A percentile compares a stretch with the other conserved stretches of the same genome.
Evolutionary conservation across 2,888 invertebrate species (phyloP).

Genomic region (Meiosimyza decipiens): DNA sequence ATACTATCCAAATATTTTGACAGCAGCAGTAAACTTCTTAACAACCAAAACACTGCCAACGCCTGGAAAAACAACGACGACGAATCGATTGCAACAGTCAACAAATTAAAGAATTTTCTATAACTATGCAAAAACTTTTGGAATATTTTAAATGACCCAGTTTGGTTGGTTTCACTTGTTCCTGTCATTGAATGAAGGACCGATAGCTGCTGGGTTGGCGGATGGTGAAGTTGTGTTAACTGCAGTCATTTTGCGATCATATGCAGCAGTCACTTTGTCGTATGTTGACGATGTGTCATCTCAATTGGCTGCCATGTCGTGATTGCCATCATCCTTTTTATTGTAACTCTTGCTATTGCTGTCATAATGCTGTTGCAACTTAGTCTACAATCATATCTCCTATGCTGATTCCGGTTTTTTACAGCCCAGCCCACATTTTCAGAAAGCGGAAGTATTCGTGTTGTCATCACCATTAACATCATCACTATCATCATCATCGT

Average conservation of each 20-base stretch:
- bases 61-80: too few species aligned
- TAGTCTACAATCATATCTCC: too few species aligned
- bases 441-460: too few species aligned
- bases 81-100: too few species aligned
- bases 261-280: too few species aligned
- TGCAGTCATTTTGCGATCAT: too few species aligned
- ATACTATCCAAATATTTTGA: conserved; percentile 5
- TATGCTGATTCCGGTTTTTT: too few species aligned
- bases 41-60: not conserved
- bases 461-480: too few species aligned
- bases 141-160: conserved; percentile 8
- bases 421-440: too few species aligned
- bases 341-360: too few species aligned
- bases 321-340: conserved; percentile 3
- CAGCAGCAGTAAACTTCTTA: conserved; percentile 7
- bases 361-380: too few species aligned
- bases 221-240: too few species aligned
- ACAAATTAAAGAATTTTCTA: not conserved
- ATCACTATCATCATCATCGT: not conserved
- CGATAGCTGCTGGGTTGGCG: not conserved
- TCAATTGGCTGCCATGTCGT: conserved; percentile 3
- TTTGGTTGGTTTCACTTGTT: not conserved
- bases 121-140: conserved; percentile 4
- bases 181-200: not conserved
- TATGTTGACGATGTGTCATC: conserved; percentile 6